A percentile compares a stretch with the other conserved stretches of the same genome.
These are phyloP conservation scores for Sarcophaga carnaria DNA, from an alignment of 2,888 invertebrate species.

Conservation along the genomic window DNA sequence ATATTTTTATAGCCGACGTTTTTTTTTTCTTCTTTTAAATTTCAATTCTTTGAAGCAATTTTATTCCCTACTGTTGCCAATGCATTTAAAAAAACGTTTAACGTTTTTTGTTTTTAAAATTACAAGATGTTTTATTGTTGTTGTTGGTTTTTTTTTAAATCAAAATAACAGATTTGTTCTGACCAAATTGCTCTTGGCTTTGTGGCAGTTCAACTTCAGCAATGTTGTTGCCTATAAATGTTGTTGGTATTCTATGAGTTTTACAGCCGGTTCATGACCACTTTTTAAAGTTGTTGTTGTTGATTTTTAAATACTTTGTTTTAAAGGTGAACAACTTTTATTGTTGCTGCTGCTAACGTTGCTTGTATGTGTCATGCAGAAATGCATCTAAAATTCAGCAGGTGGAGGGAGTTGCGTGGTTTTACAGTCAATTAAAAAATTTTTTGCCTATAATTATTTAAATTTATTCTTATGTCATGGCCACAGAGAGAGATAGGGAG, in stretches of 20 bases:
- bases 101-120: neutral
- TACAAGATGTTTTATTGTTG: constrained; percentile 11
- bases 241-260: constrained; percentile 3
- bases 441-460: neutral
- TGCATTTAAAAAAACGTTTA: neutral
- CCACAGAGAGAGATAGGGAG: no score
- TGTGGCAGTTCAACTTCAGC: constrained; percentile 15
- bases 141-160: neutral
- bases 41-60: neutral
- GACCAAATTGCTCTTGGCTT: constrained; percentile 65
- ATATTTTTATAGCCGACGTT: neutral
- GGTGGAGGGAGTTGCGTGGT: neutral
- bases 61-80: no score
- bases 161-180: constrained; percentile 59
- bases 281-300: constrained; percentile 5
- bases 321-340: constrained; percentile 66
- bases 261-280: constrained; percentile 33
- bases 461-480: no score
- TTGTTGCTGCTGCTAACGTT: constrained; percentile 3
- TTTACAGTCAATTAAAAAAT: constrained; percentile 37
- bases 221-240: neutral
- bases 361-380: constrained; percentile 10
- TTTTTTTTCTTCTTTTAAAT: constrained; percentile 2
- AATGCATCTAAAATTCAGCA: constrained; percentile 30
- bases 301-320: constrained; percentile 32